Evolutionary conservation across 2,113 vertebrate species (phyloP).

Genomic region (Entomyzon cyanotis): DNA sequence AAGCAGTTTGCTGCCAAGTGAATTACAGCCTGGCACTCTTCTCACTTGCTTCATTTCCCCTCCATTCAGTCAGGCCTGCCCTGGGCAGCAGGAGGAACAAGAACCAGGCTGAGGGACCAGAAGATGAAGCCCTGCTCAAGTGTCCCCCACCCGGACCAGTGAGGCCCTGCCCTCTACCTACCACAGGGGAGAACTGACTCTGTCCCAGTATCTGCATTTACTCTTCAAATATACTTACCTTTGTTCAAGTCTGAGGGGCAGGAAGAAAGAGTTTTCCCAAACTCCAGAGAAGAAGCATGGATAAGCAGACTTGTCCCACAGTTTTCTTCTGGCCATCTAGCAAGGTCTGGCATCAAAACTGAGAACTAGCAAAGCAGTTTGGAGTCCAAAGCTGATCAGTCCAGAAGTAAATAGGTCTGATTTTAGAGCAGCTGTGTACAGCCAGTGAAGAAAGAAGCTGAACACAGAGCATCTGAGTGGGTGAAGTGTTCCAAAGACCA

Average conservation of each 20-base stretch:
- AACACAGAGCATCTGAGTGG: not conserved
- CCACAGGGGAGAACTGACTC: not conserved
- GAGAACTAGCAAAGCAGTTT: not conserved
- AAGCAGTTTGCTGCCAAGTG: not conserved
- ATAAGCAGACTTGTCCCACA: not conserved
- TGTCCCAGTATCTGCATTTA: not conserved
- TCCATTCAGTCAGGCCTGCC: not conserved
- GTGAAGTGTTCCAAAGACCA: not conserved
- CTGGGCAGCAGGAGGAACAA: not conserved
- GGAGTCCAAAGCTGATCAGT: not conserved
- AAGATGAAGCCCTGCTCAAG: not conserved
- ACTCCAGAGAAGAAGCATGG: not conserved
- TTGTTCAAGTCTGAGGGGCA: not conserved
- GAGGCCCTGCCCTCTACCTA: conserved; percentile 47
- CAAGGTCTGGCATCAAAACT: not conserved
- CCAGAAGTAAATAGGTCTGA: not conserved
- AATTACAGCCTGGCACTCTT: not conserved
- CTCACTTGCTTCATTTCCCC: not conserved
- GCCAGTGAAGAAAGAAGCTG: not conserved
- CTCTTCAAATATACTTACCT: not conserved
- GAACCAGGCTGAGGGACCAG: not conserved
- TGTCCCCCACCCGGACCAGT: not conserved
- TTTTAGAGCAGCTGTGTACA: not conserved
- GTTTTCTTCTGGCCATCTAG: not conserved
- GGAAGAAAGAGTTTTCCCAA: not conserved